Conservation (phyloP, 2,797 vertebrate species). For the Pristis pectinata region DNA sequence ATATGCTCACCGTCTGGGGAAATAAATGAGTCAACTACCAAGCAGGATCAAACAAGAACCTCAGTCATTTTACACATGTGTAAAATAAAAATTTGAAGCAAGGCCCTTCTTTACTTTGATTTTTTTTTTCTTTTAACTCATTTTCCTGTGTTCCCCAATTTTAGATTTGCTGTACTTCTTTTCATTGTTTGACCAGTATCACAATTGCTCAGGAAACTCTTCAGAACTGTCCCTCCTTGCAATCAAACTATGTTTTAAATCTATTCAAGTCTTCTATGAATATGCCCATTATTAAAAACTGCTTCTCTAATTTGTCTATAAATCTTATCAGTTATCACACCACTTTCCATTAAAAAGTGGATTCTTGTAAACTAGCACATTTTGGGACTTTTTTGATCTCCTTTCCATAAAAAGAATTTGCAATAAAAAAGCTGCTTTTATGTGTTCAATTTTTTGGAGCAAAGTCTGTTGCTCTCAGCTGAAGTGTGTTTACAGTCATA, state of each 20-base stretch:
- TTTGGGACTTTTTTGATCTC: neutral
- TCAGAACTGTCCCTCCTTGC: neutral
- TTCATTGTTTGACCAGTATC: neutral
- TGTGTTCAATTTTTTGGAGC: neutral
- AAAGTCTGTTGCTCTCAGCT: neutral
- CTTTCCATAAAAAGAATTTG: neutral
- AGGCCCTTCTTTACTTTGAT: neutral
- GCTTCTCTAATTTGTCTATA: neutral
- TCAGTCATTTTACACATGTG: too few relatives aligned
- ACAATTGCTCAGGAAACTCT: neutral
- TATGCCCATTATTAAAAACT: neutral
- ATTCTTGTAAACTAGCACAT: neutral
- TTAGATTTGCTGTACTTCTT: neutral
- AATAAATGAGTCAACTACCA: too few relatives aligned
- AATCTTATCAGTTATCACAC: neutral
- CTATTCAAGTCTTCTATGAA: neutral
- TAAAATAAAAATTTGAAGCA: too few relatives aligned
- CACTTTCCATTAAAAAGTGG: neutral
- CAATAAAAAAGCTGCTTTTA: neutral
- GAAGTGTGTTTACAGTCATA: neutral
- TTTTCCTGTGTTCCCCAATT: neutral
- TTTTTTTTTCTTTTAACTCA: neutral
- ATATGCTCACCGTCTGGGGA: too few relatives aligned
- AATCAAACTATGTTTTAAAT: neutral
- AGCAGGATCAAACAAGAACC: too few relatives aligned